Conservation (phyloP, 2,797 vertebrate genomes). For the Cichlasoma orientale region DNA sequence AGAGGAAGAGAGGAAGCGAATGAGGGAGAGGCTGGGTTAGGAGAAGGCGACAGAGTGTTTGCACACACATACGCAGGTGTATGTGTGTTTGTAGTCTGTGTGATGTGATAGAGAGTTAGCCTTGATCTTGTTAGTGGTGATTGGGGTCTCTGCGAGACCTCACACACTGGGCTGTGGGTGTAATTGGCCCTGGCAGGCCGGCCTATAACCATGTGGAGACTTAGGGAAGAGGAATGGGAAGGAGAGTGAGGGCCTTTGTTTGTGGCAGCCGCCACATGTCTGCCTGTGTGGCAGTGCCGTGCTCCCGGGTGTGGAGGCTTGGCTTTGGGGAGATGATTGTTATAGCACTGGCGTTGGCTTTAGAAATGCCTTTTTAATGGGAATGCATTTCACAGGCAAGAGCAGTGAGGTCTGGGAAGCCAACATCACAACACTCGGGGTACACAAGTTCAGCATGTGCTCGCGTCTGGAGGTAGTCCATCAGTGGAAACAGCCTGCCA, state of each 20-base stretch:
- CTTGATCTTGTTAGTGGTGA: conserved; percentile 83
- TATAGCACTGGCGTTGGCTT: conserved; percentile 83
- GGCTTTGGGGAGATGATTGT: conserved; percentile 83
- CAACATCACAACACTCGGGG: conserved; percentile 69
- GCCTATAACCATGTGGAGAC: conserved; percentile 76
- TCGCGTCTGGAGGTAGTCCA: conserved; percentile 22
- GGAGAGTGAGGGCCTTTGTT: conserved; percentile 80
- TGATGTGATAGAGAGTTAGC: conserved; percentile 68
- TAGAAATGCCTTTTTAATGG: conserved; percentile 85
- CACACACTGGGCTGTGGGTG: conserved; percentile 82
- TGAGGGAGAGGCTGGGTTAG: conserved; percentile 23
- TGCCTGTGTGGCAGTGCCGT: conserved; percentile 79
- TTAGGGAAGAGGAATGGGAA: conserved; percentile 64
- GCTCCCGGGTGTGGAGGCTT: conserved; percentile 71
- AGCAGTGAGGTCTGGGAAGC: conserved; percentile 76
- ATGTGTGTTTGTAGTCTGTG: conserved; percentile 47
- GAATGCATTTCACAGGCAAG: conserved; percentile 83
- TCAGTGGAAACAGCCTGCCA: conserved; percentile 85
- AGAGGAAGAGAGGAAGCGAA: conserved; percentile 3
- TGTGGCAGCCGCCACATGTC: conserved; percentile 82
- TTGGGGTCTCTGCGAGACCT: conserved; percentile 81
- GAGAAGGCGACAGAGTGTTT: conserved; percentile 50
- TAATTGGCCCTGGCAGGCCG: conserved; percentile 81
- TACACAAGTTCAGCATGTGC: conserved; percentile 72
- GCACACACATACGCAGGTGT: conserved; percentile 59